Percentiles rank a stretch among this genome's conserved stretches.
phyloP scores from a whole-genome alignment of 2,888 invertebrate genomes.

The Eudemis profundana region DNA sequence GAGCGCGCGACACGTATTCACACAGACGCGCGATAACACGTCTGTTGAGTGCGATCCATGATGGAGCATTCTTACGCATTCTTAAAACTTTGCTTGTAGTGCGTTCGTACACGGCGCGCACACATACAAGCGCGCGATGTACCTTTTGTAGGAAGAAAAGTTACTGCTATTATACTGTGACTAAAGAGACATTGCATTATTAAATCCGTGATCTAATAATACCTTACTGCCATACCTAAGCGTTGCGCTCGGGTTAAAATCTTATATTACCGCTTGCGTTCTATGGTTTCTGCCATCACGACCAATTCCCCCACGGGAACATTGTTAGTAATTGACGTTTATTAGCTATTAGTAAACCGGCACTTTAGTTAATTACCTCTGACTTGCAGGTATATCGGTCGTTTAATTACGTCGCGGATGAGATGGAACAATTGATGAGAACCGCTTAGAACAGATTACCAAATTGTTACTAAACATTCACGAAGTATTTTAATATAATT shows the following conservation, averaged over 20 bases:
- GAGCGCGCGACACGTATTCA: too few relatives aligned
- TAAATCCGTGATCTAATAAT: slow-evolving; percentile 21
- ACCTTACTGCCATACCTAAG: slow-evolving; percentile 14
- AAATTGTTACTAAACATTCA: slow-evolving; percentile 13
- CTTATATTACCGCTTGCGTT: slow-evolving; percentile 31
- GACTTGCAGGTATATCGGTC: slow-evolving; percentile 30
- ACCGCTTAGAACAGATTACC: slow-evolving; percentile 3
- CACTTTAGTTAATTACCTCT: slow-evolving; percentile 29
- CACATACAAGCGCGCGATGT: too few relatives aligned
- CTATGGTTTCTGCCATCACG: slow-evolving; percentile 35
- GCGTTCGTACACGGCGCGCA: too few relatives aligned
- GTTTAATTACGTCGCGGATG: slow-evolving; percentile 31
- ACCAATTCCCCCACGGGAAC: slow-evolving; percentile 23
- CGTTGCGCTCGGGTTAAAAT: slow-evolving; percentile 39
- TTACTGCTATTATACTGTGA: too few relatives aligned
- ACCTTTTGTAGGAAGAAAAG: too few relatives aligned
- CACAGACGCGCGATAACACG: too few relatives aligned
- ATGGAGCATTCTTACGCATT: too few relatives aligned
- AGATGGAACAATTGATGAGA: slow-evolving; percentile 35
- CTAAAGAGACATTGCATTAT: not conserved
- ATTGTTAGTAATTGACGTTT: slow-evolving; percentile 39
- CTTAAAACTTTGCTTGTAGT: too few relatives aligned
- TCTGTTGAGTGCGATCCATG: too few relatives aligned
- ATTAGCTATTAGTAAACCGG: slow-evolving; percentile 33
- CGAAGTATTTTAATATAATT: not conserved